These are phyloP conservation scores for Melieria crassipennis DNA, from an alignment of 2,888 invertebrate species.

Conservation along the genomic window DNA sequence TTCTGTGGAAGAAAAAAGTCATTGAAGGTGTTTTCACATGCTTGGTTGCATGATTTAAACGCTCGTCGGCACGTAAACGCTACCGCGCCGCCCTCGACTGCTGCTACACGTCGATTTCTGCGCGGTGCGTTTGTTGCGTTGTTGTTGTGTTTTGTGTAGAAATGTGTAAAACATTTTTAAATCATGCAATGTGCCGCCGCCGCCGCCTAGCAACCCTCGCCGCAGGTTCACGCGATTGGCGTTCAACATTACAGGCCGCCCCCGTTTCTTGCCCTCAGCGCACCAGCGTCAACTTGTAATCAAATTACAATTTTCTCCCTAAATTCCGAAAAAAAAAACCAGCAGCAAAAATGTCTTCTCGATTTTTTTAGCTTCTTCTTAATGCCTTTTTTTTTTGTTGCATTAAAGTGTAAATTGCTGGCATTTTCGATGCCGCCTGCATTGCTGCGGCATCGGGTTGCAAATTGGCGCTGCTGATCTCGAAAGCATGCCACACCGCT, in stretches of 20 bases:
- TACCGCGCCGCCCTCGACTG: too few relatives aligned
- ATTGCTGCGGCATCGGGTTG: constrained; percentile 15
- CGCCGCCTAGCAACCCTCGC: neutral
- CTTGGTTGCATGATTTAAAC: constrained; percentile 45
- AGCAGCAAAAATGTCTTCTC: neutral
- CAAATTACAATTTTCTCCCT: constrained; percentile 23
- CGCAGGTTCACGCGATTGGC: too few relatives aligned
- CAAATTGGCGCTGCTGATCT: constrained; percentile 21
- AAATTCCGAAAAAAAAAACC: neutral
- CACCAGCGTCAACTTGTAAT: constrained; percentile 2
- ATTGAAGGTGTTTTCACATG: constrained; percentile 56
- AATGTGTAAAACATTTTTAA: neutral
- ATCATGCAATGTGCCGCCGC: neutral
- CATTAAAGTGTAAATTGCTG: constrained; percentile 5
- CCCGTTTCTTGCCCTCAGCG: too few relatives aligned
- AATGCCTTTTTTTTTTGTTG: neutral
- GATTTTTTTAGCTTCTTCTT: constrained; percentile 9
- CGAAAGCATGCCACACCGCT: constrained; percentile 37
- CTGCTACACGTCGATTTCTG: neutral
- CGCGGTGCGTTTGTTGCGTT: neutral
- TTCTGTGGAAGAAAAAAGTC: constrained; percentile 40
- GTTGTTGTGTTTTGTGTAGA: neutral
- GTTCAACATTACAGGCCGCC: too few relatives aligned
- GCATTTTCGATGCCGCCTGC: constrained; percentile 9
- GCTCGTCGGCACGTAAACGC: constrained; percentile 6